Conservation (phyloP, 2,797 vertebrate species). For the Tolypeutes matacus region DNA sequence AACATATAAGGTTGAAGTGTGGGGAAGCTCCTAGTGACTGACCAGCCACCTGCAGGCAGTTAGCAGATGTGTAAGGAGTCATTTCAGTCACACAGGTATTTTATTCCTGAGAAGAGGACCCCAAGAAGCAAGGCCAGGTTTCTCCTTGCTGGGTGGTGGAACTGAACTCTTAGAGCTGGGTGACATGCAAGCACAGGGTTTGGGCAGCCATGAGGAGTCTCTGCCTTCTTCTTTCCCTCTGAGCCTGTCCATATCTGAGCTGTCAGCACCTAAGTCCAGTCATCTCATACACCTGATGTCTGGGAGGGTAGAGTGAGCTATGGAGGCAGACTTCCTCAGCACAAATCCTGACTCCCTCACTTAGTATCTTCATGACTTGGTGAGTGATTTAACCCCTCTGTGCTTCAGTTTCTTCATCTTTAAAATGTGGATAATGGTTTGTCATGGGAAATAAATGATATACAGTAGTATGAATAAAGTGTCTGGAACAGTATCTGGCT, state of each 20-base stretch:
- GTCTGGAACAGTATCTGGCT: neutral
- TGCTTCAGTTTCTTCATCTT: too few species aligned
- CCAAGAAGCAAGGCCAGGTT: neutral
- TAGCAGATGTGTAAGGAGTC: neutral
- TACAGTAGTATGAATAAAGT: neutral
- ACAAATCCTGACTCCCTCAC: neutral
- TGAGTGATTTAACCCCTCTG: too few species aligned
- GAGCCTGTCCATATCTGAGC: neutral
- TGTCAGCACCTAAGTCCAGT: neutral
- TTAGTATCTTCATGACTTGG: neutral
- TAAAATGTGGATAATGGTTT: neutral
- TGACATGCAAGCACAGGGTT: too few species aligned
- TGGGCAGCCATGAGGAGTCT: neutral
- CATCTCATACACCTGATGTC: neutral
- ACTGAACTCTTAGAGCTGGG: neutral
- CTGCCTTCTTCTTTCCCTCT: neutral
- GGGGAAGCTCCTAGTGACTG: neutral
- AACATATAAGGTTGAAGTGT: neutral
- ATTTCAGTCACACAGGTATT: neutral
- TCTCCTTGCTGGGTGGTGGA: neutral
- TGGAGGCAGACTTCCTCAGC: neutral
- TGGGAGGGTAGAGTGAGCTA: neutral
- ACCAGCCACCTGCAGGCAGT: neutral
- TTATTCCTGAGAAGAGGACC: neutral
- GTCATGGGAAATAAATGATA: neutral